Percentiles rank a stretch among this genome's conserved stretches.
Conservation (phyloP, 1,140 invertebrate species). For the Rhagoletis zephyria region DNA sequence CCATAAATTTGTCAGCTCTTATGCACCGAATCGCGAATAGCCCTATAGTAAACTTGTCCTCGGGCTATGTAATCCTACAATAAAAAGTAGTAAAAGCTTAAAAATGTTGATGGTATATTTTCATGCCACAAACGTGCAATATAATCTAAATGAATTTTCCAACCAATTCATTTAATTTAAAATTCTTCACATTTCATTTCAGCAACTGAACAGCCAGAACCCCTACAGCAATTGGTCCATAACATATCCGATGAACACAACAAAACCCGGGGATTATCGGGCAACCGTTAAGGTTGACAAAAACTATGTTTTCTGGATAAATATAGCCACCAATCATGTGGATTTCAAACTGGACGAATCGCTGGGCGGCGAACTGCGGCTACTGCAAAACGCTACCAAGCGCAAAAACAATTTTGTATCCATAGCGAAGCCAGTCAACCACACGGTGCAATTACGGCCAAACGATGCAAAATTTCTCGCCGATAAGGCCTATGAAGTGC, state of each 20-base stretch:
- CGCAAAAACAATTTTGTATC: slow-evolving; percentile 78
- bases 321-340: slow-evolving; percentile 69
- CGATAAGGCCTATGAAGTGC: slow-evolving; percentile 77
- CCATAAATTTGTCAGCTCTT: too few species aligned
- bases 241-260: slow-evolving; percentile 74
- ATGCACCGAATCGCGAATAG: too few species aligned
- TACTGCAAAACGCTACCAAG: slow-evolving; percentile 78
- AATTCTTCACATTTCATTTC: not conserved
- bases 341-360: slow-evolving; percentile 76
- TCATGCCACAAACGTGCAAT: too few species aligned
- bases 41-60: too few species aligned
- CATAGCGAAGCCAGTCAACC: slow-evolving; percentile 75
- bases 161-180: too few species aligned
- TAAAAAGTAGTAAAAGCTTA: too few species aligned
- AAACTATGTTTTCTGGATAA: slow-evolving; percentile 60
- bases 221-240: slow-evolving; percentile 76
- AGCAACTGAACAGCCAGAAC: slow-evolving; percentile 61
- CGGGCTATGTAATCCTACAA: too few species aligned
- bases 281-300: slow-evolving; percentile 77
- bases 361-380: slow-evolving; percentile 78
- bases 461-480: slow-evolving; percentile 78
- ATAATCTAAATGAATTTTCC: too few species aligned
- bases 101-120: too few species aligned
- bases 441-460: slow-evolving; percentile 77
- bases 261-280: slow-evolving; percentile 76